Evolutionary conservation across 2,888 invertebrate genomes (phyloP).

Genomic region (Ctenicera cuprea): DNA sequence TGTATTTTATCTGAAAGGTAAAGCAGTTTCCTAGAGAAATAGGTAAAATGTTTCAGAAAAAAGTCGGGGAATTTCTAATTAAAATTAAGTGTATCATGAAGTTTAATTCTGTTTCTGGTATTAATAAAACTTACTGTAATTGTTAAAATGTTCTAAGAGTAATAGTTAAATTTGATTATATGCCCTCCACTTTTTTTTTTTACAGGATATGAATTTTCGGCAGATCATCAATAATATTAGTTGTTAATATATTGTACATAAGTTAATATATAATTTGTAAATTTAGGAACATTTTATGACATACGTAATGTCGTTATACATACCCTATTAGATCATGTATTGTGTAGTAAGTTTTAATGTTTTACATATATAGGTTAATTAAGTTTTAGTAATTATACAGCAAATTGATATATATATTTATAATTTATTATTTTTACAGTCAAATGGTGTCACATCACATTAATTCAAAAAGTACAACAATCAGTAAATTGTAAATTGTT

Average conservation of each 20-base stretch:
- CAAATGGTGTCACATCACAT: neutral
- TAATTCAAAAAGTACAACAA: constrained; percentile 9
- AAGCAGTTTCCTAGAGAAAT: too few relatives aligned
- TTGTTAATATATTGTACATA: constrained; percentile 9
- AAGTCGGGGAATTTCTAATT: too few relatives aligned
- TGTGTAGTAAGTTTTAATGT: constrained; percentile 6
- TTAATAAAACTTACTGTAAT: too few relatives aligned
- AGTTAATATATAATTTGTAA: constrained; percentile 10
- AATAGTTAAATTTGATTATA: neutral
- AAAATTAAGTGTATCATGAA: too few relatives aligned
- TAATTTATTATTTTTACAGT: constrained; percentile 17
- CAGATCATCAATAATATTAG: neutral
- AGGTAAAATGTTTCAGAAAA: too few relatives aligned
- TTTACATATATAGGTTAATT: neutral
- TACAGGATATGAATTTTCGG: neutral
- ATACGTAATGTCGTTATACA: constrained; percentile 6
- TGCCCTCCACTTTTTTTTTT: neutral
- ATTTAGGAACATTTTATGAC: constrained; percentile 9
- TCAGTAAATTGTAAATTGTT: neutral
- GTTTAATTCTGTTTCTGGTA: too few relatives aligned
- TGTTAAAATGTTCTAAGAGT: too few relatives aligned
- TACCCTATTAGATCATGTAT: neutral
- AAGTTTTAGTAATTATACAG: constrained; percentile 2
- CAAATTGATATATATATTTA: constrained; percentile 3
- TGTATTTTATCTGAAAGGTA: too few relatives aligned